Evolutionary conservation across 2,888 invertebrate genomes (phyloP).

Genomic region (Shargacucullia verbasci): DNA sequence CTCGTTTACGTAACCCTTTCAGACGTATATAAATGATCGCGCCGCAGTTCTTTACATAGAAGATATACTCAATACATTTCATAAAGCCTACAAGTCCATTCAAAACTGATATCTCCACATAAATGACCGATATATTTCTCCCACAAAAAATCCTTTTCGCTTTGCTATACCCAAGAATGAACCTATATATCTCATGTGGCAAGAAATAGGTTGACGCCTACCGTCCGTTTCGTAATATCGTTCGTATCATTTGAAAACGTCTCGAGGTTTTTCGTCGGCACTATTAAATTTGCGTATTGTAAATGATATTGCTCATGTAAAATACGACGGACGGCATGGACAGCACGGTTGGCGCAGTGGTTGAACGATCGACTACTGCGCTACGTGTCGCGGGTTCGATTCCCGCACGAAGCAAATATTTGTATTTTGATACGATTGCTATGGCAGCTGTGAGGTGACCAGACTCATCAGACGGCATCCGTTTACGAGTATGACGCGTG

Average conservation of each 20-base stretch:
- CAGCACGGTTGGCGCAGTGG: too few species aligned
- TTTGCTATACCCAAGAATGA: constrained; percentile 13
- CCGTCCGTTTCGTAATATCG: constrained; percentile 10
- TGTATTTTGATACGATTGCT: too few species aligned
- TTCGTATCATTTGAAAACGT: constrained; percentile 21
- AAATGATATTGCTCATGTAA: constrained; percentile 12
- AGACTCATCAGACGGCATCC: too few species aligned
- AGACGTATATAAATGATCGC: too few species aligned
- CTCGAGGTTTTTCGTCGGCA: constrained; percentile 10
- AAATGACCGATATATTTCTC: constrained; percentile 27
- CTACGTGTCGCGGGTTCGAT: too few species aligned
- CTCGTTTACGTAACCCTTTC: too few species aligned
- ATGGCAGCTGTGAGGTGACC: too few species aligned
- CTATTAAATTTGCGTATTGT: constrained; percentile 10
- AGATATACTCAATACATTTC: background rate
- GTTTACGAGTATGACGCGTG: too few species aligned
- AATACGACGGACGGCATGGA: too few species aligned
- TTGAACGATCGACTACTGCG: too few species aligned
- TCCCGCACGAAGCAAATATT: too few species aligned
- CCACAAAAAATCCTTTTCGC: constrained; percentile 25
- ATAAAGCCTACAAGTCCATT: constrained; percentile 2
- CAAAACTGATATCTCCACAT: constrained; percentile 22
- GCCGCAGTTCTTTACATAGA: too few species aligned
- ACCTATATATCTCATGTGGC: constrained; percentile 20
- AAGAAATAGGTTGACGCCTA: constrained; percentile 27